A percentile compares a stretch with the other conserved stretches of the same genome.
These are phyloP conservation scores for Phania funesta DNA, from an alignment of 2,888 invertebrate species.

Conservation along the genomic window DNA sequence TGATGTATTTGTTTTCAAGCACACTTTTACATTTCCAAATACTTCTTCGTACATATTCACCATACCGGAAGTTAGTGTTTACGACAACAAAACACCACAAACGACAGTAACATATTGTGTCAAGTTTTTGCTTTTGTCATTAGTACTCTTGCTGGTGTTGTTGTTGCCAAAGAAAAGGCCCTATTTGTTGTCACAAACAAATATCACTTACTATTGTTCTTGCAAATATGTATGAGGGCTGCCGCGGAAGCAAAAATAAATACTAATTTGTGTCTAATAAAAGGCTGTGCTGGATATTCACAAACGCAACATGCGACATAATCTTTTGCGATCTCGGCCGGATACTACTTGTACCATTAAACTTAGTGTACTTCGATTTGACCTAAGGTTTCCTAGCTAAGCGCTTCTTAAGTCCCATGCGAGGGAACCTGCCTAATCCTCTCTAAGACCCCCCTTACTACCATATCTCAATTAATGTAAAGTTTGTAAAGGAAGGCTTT, in stretches of 20 bases:
- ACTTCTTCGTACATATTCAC: constrained; percentile 9
- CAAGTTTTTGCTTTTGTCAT: constrained; percentile 43
- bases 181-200: constrained; percentile 65
- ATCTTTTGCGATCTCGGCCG: no score
- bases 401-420: no score
- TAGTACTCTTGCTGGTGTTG: constrained; percentile 10
- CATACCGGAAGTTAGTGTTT: constrained; percentile 64
- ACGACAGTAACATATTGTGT: constrained; percentile 58
- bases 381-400: no score
- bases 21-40: background rate
- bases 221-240: background rate
- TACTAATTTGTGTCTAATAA: no score
- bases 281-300: no score
- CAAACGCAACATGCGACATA: no score
- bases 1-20: background rate
- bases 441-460: no score
- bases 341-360: no score
- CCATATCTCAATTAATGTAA: no score
- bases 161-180: constrained; percentile 54
- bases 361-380: no score
- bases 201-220: constrained; percentile 19
- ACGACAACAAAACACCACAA: constrained; percentile 48
- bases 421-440: no score
- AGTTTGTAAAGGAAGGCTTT: no score
- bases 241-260: background rate